phyloP scores from a whole-genome alignment of 1,140 invertebrate genomes.

The Procambarus virginalis region DNA sequence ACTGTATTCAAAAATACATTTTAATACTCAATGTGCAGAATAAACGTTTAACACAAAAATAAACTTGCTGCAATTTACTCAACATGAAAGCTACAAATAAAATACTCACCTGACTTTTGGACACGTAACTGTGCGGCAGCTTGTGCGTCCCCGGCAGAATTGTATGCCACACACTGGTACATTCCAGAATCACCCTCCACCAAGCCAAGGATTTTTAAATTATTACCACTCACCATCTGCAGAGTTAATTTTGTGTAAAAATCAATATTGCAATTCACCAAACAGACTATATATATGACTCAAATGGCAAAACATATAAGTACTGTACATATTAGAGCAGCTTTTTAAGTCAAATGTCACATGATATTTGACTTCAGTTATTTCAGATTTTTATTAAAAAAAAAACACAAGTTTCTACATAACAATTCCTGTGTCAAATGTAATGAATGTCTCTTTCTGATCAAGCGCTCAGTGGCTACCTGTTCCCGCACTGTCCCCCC shows the following conservation, averaged over 20 bases:
- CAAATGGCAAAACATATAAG: too few species aligned
- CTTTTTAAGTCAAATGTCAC: too few species aligned
- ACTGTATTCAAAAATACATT: background rate
- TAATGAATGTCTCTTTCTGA: too few species aligned
- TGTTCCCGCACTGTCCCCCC: too few species aligned
- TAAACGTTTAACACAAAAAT: background rate
- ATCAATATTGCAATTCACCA: too few species aligned
- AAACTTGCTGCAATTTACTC: background rate
- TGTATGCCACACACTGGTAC: conserved; percentile 95
- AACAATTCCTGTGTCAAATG: too few species aligned
- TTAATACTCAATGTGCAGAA: background rate
- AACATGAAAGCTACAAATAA: background rate
- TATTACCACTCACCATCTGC: conserved; percentile 79
- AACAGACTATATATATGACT: too few species aligned
- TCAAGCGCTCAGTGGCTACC: too few species aligned
- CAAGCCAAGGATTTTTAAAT: conserved; percentile 93
- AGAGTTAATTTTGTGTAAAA: conserved; percentile 41
- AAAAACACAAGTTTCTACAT: too few species aligned
- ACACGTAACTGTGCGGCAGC: conserved; percentile 87
- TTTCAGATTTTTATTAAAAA: too few species aligned
- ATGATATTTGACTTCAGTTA: too few species aligned
- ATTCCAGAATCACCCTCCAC: conserved; percentile 91
- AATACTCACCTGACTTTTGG: conserved; percentile 81
- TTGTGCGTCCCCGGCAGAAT: conserved; percentile 89
- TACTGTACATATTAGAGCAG: too few species aligned